Percentiles rank a stretch among this genome's conserved stretches.
These are phyloP conservation scores for Coronaproctus castanopsis DNA, from an alignment of 2,888 invertebrate genomes.

Conservation along the genomic window DNA sequence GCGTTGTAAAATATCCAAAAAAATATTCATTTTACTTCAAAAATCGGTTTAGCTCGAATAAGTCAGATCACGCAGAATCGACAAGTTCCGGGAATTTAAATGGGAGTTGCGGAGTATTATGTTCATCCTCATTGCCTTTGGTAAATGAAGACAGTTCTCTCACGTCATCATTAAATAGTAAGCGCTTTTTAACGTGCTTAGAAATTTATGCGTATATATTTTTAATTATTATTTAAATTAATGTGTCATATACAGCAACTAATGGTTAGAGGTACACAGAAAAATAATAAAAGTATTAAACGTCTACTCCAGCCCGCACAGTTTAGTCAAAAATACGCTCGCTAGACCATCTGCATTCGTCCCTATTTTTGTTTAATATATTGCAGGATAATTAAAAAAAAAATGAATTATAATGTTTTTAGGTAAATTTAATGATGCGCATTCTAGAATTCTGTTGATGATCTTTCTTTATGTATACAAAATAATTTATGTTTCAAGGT, in stretches of 20 bases:
- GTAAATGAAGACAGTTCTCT: not conserved
- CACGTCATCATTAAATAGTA: not conserved
- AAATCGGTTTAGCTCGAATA: not conserved
- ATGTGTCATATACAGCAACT: too few species aligned
- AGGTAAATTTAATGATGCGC: not conserved
- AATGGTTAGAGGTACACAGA: too few species aligned
- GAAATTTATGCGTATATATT: not conserved
- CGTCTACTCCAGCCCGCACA: too few species aligned
- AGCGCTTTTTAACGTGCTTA: not conserved
- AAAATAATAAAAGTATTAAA: too few species aligned
- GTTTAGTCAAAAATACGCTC: too few species aligned
- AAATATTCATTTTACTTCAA: conserved; percentile 11
- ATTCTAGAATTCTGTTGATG: not conserved
- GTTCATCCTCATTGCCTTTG: not conserved
- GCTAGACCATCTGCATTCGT: too few species aligned
- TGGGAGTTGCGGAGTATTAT: not conserved
- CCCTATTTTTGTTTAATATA: too few species aligned
- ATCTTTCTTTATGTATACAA: not conserved
- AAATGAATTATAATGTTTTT: not conserved
- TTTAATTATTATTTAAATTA: too few species aligned
- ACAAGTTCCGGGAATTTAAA: not conserved
- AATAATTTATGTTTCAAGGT: too few species aligned
- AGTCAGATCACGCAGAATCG: not conserved
- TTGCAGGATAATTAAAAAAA: too few species aligned
- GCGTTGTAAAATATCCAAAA: conserved; percentile 10